phyloP scores from a whole-genome alignment of 2,888 invertebrate genomes.

The Argynnis bischoffii region DNA sequence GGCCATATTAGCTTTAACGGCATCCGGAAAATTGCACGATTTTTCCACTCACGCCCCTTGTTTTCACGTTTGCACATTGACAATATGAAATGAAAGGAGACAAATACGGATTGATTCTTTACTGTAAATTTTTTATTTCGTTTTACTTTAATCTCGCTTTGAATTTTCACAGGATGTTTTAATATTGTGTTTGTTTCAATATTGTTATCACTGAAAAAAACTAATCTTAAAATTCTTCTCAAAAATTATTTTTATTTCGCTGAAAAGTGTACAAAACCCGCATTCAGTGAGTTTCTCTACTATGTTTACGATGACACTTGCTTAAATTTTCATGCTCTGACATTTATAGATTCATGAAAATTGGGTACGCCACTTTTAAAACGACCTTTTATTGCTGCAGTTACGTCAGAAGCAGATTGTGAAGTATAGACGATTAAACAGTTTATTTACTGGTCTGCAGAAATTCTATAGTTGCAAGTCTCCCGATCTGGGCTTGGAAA shows the following conservation, averaged over 20 bases:
- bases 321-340: slow-evolving; percentile 59
- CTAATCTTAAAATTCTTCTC: not conserved
- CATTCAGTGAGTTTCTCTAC: slow-evolving; percentile 32
- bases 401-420: slow-evolving; percentile 63
- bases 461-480: slow-evolving; percentile 47
- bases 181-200: not conserved
- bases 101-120: slow-evolving; percentile 29
- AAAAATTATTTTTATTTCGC: slow-evolving; percentile 18
- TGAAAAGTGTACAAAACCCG: slow-evolving; percentile 24
- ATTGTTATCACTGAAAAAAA: not conserved
- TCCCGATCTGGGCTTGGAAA: slow-evolving; percentile 47
- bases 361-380: slow-evolving; percentile 50
- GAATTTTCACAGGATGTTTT: not conserved
- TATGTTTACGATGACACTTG: slow-evolving; percentile 48
- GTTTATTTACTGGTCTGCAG: slow-evolving; percentile 59
- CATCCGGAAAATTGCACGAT: slow-evolving; percentile 77
- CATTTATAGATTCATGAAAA: slow-evolving; percentile 53
- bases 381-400: slow-evolving; percentile 51
- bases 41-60: slow-evolving; percentile 71
- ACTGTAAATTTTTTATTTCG: slow-evolving; percentile 2
- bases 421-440: slow-evolving; percentile 66
- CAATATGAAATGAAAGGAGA: slow-evolving; percentile 58
- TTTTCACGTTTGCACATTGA: slow-evolving; percentile 67
- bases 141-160: not conserved
- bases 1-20: slow-evolving; percentile 77